phyloP scores from a whole-genome alignment of 2,888 invertebrate species.

The Acanthosepion pharaonis region DNA sequence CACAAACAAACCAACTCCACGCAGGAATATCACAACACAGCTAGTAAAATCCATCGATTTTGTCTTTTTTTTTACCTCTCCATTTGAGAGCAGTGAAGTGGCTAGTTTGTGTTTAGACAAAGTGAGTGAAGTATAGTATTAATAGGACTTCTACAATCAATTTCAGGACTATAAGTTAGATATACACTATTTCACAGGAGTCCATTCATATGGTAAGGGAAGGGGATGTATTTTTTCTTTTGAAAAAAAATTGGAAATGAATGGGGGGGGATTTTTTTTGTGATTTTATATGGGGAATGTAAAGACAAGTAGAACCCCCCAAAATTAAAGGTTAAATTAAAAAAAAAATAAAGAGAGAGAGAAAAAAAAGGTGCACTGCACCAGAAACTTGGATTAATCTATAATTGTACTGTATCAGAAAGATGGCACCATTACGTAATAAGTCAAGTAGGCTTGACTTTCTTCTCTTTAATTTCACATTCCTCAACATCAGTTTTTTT shows the following conservation, averaged over 20 bases:
- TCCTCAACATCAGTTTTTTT: background rate
- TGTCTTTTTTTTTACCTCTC: background rate
- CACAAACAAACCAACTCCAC: slow-evolving; percentile 36
- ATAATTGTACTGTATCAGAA: background rate
- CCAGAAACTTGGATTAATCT: slow-evolving; percentile 39
- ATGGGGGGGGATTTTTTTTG: background rate
- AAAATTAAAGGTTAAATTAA: background rate
- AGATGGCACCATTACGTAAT: slow-evolving; percentile 3
- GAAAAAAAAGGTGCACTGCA: slow-evolving; percentile 37
- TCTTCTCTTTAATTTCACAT: background rate
- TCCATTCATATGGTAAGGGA: slow-evolving; percentile 37
- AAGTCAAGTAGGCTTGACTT: background rate
- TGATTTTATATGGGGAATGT: background rate
- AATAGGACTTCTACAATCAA: slow-evolving; percentile 14
- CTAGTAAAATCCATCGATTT: background rate
- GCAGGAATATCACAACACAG: slow-evolving; percentile 39
- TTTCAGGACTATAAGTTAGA: slow-evolving; percentile 37
- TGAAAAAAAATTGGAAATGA: background rate
- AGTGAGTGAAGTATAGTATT: background rate
- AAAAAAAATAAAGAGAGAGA: background rate
- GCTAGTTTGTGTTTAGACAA: slow-evolving; percentile 34
- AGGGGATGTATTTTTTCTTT: background rate
- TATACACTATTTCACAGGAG: slow-evolving; percentile 42
- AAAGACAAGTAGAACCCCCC: background rate
- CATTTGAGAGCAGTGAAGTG: slow-evolving; percentile 37